Conservation (phyloP, 2,113 vertebrate species). For the rat (Rattus norvegicus) region DNA sequence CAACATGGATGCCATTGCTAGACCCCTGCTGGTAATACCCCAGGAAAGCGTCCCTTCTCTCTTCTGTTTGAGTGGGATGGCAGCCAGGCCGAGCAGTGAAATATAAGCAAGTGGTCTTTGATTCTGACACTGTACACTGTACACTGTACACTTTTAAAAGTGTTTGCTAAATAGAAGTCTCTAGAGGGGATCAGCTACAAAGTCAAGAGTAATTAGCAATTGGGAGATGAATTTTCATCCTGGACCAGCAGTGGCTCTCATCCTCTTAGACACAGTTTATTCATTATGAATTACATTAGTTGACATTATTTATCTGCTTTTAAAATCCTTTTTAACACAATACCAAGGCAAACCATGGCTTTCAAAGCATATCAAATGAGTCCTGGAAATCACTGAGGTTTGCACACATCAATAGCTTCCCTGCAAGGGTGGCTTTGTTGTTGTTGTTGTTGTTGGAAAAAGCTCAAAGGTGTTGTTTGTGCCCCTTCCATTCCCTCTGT, state of each 20-base stretch:
- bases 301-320: slow-evolving; percentile 38
- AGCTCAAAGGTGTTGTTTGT: neutral
- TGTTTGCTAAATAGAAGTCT: slow-evolving; percentile 39
- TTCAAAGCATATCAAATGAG: neutral
- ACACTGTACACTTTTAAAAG: neutral
- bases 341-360: neutral
- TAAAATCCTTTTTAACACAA: slow-evolving; percentile 37
- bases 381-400: neutral
- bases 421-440: neutral
- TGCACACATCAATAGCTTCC: neutral
- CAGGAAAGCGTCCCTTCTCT: neutral
- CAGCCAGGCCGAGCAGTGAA: slow-evolving; percentile 27
- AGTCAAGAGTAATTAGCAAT: slow-evolving; percentile 30
- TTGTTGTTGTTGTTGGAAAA: neutral
- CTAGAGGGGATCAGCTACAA: neutral
- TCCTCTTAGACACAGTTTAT: slow-evolving; percentile 20
- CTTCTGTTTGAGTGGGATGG: neutral
- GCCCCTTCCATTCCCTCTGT: neutral
- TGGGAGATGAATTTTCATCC: slow-evolving; percentile 15
- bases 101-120: slow-evolving; percentile 14
- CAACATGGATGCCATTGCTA: neutral
- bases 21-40: neutral
- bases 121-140: slow-evolving; percentile 7
- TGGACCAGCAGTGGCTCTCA: neutral
- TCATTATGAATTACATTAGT: slow-evolving; percentile 41